A percentile compares a stretch with the other conserved stretches of the same genome.
phyloP scores from a whole-genome alignment of 2,888 invertebrate species.

The Acleris cristana region DNA sequence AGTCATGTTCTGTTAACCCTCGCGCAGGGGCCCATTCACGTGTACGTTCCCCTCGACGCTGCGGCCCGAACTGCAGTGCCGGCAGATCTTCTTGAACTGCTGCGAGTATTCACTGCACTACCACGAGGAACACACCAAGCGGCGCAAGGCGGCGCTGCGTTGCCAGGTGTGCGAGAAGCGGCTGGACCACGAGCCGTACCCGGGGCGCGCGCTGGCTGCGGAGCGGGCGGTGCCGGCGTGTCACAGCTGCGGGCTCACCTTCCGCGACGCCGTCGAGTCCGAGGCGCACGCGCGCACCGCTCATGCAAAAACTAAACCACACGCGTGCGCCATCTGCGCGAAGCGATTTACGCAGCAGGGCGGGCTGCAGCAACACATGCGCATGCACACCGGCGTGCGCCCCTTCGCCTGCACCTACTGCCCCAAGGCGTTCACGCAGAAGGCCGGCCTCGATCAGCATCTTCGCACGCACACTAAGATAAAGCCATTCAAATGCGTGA shows the following conservation, averaged over 20 bases:
- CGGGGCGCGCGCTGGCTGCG: constrained; percentile 46
- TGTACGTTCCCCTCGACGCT: constrained; percentile 70
- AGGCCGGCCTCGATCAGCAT: constrained; percentile 77
- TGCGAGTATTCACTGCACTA: constrained; percentile 79
- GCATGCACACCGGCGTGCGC: constrained; percentile 75
- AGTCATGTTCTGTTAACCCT: constrained; percentile 15
- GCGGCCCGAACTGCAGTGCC: constrained; percentile 69
- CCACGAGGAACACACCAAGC: constrained; percentile 76
- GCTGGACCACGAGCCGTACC: constrained; percentile 63
- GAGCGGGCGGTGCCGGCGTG: constrained; percentile 55
- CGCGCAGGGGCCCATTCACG: constrained; percentile 72
- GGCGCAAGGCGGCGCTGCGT: constrained; percentile 73
- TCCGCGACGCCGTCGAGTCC: constrained; percentile 60
- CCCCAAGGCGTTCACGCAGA: constrained; percentile 76
- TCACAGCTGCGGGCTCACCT: constrained; percentile 63
- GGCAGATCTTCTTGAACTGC: constrained; percentile 76
- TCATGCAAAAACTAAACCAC: constrained; percentile 73
- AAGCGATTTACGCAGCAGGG: constrained; percentile 78
- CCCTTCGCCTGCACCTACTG: constrained; percentile 75
- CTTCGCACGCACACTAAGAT: constrained; percentile 77
- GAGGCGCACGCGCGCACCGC: constrained; percentile 70
- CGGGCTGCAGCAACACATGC: constrained; percentile 76
- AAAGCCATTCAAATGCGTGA: constrained; percentile 76
- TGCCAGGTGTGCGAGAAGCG: constrained; percentile 80
- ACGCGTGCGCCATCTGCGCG: constrained; percentile 70